A percentile compares a stretch with the other conserved stretches of the same genome.
Evolutionary conservation across 2,888 invertebrate species (phyloP).

Genomic region (Ectemnius cavifrons): DNA sequence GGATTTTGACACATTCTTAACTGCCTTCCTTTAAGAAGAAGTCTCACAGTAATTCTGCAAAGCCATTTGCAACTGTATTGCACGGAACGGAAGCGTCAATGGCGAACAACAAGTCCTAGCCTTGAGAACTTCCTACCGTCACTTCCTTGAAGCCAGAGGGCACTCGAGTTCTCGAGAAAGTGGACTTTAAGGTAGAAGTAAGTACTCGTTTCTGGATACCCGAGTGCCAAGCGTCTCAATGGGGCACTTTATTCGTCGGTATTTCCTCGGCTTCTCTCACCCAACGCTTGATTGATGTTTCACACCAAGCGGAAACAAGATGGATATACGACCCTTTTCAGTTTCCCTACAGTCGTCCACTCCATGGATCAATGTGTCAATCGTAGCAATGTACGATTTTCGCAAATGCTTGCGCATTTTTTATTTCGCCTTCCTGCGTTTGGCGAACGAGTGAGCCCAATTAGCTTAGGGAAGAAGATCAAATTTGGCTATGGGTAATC

Average conservation of each 20-base stretch:
- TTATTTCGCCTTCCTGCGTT: too few relatives aligned
- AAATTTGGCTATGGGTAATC: constrained; percentile 1
- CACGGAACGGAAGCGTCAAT: not conserved
- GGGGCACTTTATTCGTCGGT: constrained; percentile 10
- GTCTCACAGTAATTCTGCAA: not conserved
- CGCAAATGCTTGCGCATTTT: too few relatives aligned
- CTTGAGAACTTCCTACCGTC: constrained; percentile 15
- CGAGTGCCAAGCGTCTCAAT: constrained; percentile 5
- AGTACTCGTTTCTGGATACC: constrained; percentile 5
- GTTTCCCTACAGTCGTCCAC: too few relatives aligned
- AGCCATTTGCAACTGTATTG: not conserved
- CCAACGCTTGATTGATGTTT: not conserved
- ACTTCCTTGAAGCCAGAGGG: constrained; percentile 21
- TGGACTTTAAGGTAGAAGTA: constrained; percentile 13
- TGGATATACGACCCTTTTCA: not conserved
- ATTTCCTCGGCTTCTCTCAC: not conserved
- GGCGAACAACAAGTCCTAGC: constrained; percentile 9
- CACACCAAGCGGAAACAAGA: not conserved
- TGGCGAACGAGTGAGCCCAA: not conserved
- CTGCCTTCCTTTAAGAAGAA: not conserved
- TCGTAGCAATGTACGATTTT: too few relatives aligned
- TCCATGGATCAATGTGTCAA: too few relatives aligned
- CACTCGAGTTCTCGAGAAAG: constrained; percentile 16
- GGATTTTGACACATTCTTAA: not conserved
- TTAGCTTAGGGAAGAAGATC: not conserved